Evolutionary conservation across 2,888 invertebrate genomes (phyloP), one percentile per base, ranked within the genome.

Genomic region (Eulithis testata): DNA sequence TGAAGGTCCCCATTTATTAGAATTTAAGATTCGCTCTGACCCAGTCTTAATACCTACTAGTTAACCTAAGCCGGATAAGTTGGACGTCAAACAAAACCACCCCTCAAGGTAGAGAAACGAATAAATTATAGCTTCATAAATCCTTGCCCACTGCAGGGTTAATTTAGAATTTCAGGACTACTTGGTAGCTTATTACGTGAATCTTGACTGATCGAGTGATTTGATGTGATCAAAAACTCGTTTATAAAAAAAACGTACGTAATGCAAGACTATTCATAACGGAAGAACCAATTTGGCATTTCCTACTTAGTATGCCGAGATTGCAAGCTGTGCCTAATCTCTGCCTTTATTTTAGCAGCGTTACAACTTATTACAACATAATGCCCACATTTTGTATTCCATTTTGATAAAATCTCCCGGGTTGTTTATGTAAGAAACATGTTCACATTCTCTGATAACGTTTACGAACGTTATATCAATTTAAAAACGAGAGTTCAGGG

Each of bases 61-160:
- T 59, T 63, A 61, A 37, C 31, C 53, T 51, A 14, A 44, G 37
- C 45, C 44, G 49, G 36, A 47, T 61, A 67, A 68, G 59, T 70
- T 67, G 56, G 65, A 59, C 65, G 62, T 68, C 70, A 70, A 68
- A 68, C 66, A 40, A 59, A 65, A 68, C 58, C 54, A 47, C 61
- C 55, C 55, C 47, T 49, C 11, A 53, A 56, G 64, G 56, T 14
- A 27, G 52, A 64, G 61, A 65, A 50, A 37, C 37, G 60, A 68
- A 66, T 70, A 66, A 68, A 66, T 68, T 62, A n/a, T n/a, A 64
- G 14, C 65, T 63, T 65, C 8, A 12, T 12, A 55, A 55, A 55
- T 14, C 53, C 54, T 40, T 43, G 54, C 53, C 37, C 40, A 40
- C 40, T 21, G 53, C 11, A 54, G 11, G 12, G 40, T 43, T 3